phyloP scores from a whole-genome alignment of 23 tunicate genomes.

The Styela plicata region DNA sequence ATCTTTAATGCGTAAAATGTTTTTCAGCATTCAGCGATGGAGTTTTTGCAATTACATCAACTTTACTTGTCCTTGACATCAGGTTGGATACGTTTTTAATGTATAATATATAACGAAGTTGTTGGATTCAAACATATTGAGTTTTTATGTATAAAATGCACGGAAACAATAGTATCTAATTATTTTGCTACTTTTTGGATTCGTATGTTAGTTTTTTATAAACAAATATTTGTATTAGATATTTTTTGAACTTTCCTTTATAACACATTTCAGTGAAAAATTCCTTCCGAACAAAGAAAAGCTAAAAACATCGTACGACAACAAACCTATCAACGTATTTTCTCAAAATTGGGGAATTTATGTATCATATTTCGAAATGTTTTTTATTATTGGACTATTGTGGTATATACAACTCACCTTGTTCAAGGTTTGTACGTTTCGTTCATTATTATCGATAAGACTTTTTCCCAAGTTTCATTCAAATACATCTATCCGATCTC shows the following conservation, averaged over 20 bases:
- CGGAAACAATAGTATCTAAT: too few species aligned
- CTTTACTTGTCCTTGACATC: conserved; percentile 21
- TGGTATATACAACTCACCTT: conserved; percentile 21
- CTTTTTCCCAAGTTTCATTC: too few species aligned
- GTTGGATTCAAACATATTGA: background rate
- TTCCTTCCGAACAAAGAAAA: background rate
- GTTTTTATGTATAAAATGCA: too few species aligned
- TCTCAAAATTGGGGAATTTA: background rate
- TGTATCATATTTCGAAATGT: background rate
- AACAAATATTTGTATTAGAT: too few species aligned
- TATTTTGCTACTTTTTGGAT: too few species aligned
- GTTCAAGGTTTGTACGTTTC: conserved; percentile 19
- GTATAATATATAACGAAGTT: background rate
- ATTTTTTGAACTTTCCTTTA: too few species aligned
- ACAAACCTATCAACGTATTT: background rate
- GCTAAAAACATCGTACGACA: background rate
- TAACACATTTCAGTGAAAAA: conserved; percentile 28
- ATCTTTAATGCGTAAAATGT: background rate
- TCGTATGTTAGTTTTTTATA: too few species aligned
- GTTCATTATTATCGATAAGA: too few species aligned
- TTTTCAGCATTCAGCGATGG: conserved; percentile 29
- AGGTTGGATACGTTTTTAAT: background rate
- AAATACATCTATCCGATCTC: too few species aligned
- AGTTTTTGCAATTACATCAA: conserved; percentile 34
- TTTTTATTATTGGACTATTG: conserved; percentile 17